Percentiles rank a stretch among this genome's conserved stretches.
Evolutionary conservation across 2,113 vertebrate species (phyloP).

Genomic region (Trematocara unimaculatum): DNA sequence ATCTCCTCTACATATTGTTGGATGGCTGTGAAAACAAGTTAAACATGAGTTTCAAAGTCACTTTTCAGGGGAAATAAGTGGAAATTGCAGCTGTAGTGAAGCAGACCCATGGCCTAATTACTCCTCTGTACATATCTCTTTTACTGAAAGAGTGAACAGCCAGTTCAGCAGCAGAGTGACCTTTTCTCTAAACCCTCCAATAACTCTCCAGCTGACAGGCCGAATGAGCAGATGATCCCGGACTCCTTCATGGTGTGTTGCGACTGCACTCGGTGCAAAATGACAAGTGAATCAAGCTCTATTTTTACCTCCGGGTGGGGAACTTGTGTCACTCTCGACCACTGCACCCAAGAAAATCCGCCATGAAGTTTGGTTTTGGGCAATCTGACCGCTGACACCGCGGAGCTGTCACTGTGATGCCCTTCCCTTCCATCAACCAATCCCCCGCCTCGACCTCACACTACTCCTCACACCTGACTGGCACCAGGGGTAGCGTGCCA

Average conservation of each 20-base stretch:
- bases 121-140: background rate
- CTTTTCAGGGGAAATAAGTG: background rate
- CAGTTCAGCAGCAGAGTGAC: slow-evolving; percentile 47
- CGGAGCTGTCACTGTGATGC: slow-evolving; percentile 68
- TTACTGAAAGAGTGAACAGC: slow-evolving; percentile 11
- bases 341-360: slow-evolving; percentile 49
- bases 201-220: slow-evolving; percentile 53
- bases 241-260: slow-evolving; percentile 50
- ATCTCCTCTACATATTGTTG: background rate
- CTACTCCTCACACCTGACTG: slow-evolving; percentile 66
- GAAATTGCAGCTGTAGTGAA: background rate
- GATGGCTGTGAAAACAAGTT: background rate
- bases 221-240: slow-evolving; percentile 29
- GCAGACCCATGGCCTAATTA: background rate
- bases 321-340: slow-evolving; percentile 55
- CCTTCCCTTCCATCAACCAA: slow-evolving; percentile 54
- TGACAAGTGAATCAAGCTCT: slow-evolving; percentile 62
- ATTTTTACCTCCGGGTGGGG: slow-evolving; percentile 27
- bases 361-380: slow-evolving; percentile 69
- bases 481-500: slow-evolving; percentile 29
- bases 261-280: slow-evolving; percentile 49
- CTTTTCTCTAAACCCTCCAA: slow-evolving; percentile 53
- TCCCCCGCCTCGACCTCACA: slow-evolving; percentile 20
- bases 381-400: slow-evolving; percentile 72
- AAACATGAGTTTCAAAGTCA: background rate